Conservation (phyloP, 2,888 invertebrate species). For the Caenorhabditis zanzibari region DNA sequence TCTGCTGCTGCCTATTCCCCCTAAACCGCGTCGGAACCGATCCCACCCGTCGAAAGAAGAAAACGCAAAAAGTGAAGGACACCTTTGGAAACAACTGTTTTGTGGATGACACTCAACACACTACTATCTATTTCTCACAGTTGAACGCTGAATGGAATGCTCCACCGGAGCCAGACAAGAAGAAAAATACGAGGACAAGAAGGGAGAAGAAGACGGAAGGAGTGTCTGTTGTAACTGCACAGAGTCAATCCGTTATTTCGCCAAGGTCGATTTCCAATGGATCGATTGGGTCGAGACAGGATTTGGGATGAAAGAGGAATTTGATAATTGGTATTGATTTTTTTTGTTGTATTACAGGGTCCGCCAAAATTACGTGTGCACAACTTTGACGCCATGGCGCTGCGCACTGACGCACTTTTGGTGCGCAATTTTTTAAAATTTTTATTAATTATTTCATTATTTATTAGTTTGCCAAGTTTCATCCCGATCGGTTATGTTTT, state of each 20-base stretch:
- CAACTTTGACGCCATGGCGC: no score
- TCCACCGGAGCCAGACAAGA: slow-evolving; percentile 18
- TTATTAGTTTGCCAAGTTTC: no score
- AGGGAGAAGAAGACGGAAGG: background rate
- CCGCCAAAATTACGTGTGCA: no score
- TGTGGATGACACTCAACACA: slow-evolving; percentile 47
- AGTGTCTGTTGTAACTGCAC: background rate
- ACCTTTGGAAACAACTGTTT: slow-evolving; percentile 58
- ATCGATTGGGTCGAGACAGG: background rate
- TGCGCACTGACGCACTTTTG: no score
- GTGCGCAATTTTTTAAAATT: no score
- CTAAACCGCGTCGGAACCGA: background rate
- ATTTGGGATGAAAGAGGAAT: background rate
- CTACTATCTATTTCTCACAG: slow-evolving; percentile 65
- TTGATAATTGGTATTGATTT: slow-evolving; percentile 1
- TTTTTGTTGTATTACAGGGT: background rate
- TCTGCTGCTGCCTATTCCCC: slow-evolving; percentile 25
- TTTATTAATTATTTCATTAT: no score
- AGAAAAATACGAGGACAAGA: background rate
- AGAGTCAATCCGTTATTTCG: background rate
- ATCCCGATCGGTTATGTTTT: no score
- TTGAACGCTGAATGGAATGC: slow-evolving; percentile 63
- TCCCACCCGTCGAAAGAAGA: background rate
- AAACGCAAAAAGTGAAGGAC: slow-evolving; percentile 40
- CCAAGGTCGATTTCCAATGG: slow-evolving; percentile 12